Percentiles rank a stretch among this genome's conserved stretches.
Conservation (phyloP, 2,113 vertebrate genomes). For the Protobothrops flavoviridis region DNA sequence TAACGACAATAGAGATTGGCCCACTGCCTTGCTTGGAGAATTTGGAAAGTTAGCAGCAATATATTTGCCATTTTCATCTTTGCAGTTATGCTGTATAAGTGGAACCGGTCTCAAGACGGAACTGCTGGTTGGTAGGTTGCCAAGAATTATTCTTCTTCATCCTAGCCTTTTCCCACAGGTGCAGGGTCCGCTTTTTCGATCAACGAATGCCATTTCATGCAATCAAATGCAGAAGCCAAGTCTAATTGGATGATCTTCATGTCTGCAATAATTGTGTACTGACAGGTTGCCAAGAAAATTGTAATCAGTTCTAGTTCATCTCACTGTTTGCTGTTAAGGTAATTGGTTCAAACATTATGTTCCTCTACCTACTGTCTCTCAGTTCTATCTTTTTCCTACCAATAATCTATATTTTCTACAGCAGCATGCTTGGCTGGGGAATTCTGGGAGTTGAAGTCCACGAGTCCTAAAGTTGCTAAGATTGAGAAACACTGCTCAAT, state of each 20-base stretch:
- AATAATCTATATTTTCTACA: background rate
- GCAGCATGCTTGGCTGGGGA: background rate
- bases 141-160: background rate
- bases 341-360: background rate
- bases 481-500: background rate
- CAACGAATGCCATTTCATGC: background rate
- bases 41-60: background rate
- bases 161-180: background rate
- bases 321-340: background rate
- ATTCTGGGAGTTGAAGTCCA: background rate
- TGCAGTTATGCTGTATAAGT: background rate
- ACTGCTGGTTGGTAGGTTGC: background rate
- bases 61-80: conserved; percentile 9
- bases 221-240: background rate
- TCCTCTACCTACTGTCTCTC: background rate
- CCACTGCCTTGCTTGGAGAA: background rate
- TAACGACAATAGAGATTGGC: background rate
- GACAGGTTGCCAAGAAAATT: background rate
- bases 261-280: background rate
- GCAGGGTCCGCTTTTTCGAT: background rate
- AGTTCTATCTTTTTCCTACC: background rate
- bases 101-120: background rate
- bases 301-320: background rate
- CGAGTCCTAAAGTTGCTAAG: background rate
- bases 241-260: background rate